Evolutionary conservation across 1,140 invertebrate genomes (phyloP), one percentile per base, ranked within the genome.

Genomic region (Aphaenogaster ashmeadi): DNA sequence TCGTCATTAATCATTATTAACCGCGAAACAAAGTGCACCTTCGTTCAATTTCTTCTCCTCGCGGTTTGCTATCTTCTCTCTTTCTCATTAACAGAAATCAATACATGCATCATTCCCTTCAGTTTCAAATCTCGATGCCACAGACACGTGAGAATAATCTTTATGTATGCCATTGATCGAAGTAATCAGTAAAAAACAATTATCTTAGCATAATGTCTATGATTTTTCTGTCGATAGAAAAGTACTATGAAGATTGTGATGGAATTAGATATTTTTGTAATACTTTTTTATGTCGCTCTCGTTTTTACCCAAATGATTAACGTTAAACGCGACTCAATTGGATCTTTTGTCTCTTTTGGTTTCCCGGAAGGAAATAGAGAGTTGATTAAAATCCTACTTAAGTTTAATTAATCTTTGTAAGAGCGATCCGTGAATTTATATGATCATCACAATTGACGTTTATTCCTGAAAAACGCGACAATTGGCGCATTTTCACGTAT

Each of bases 1-100:
- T 62, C 69, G 69, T 84, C 54, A 84, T 74, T 83, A 83, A 83
- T 83, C 54, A 56, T 72, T 58, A 74, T 83, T 54, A 83, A 83
- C 11, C 67, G 52, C 67, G 15, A 44, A 81, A 75, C 54, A 74
- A 84, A 72, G 50, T 79, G 58, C 27, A 36, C 41, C 21, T n/a
- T 50, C 33, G 6, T 74, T 44, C 38, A 83, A 60, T 72, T 36
- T 50, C 38, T 36, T 38, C n/a, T 41, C 18, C 52, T 58, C 64
- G 77, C 50, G 13, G 15, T 81, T 71, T 33, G 15, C 27, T 81
- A 41, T 15, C 11, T 47, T 8, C 27, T 58, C 41, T 60, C 44
- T 2, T 41, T 9, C 8, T 83, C 50, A 9, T 8, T 11, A 84
- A 84, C 21, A 50, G 38, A 81, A 81, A 71, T 71, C 47, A 5